phyloP scores from a whole-genome alignment of 2,113 vertebrate genomes.

The Poeciliopsis prolifica region DNA sequence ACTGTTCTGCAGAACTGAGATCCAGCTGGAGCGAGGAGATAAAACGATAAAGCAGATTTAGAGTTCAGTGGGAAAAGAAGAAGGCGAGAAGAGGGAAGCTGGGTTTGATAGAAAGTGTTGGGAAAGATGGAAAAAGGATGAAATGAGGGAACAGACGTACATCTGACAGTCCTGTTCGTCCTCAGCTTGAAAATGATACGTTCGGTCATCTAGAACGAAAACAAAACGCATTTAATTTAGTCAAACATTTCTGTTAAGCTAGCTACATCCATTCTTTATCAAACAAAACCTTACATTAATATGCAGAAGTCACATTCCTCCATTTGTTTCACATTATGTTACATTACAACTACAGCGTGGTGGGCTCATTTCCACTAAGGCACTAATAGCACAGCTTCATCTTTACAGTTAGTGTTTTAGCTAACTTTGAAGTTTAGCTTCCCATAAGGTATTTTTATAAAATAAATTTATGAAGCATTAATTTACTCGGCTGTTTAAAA shows the following conservation, averaged over 20 bases:
- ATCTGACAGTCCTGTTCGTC: constrained; percentile 86
- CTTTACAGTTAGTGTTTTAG: no score
- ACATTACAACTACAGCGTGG: background rate
- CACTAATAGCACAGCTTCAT: no score
- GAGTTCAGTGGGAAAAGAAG: background rate
- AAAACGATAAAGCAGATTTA: background rate
- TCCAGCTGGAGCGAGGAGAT: constrained; percentile 84
- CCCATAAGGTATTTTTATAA: no score
- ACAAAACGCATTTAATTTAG: background rate
- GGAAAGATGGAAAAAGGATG: constrained; percentile 56
- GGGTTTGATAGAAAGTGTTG: constrained; percentile 25
- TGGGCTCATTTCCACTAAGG: background rate
- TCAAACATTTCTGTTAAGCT: background rate
- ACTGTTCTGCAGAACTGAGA: constrained; percentile 98
- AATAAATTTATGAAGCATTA: no score
- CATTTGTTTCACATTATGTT: background rate
- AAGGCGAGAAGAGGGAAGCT: no score
- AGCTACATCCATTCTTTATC: background rate
- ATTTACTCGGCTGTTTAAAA: no score
- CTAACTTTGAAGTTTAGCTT: no score
- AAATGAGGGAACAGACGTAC: constrained; percentile 70
- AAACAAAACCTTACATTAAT: background rate
- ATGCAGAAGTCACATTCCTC: background rate
- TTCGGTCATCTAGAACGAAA: constrained; percentile 79
- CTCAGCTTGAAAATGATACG: constrained; percentile 86